These are phyloP conservation scores for Heliconius ethilla DNA, from an alignment of 2,888 invertebrate genomes.

Conservation along the genomic window DNA sequence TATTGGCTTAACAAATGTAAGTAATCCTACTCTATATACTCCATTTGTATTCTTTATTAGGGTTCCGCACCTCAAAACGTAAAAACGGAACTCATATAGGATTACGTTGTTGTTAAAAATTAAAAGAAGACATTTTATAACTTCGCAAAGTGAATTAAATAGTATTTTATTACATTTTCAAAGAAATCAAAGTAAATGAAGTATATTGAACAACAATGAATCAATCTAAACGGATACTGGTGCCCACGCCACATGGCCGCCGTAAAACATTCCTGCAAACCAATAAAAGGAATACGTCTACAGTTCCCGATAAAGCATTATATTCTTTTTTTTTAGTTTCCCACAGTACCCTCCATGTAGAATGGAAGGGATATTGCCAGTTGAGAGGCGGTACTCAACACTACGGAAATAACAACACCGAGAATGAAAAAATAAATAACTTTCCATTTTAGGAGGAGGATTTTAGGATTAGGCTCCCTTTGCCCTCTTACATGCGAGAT, in stretches of 20 bases:
- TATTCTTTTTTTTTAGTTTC: background rate
- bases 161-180: background rate
- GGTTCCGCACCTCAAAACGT: no score
- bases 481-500: background rate
- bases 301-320: constrained; percentile 18
- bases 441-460: background rate
- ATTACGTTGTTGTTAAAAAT: no score
- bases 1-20: background rate
- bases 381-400: background rate
- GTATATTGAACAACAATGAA: constrained; percentile 12
- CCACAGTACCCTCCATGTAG: background rate
- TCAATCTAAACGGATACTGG: constrained; percentile 29
- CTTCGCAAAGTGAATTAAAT: background rate
- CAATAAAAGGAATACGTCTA: constrained; percentile 23
- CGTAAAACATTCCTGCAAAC: constrained; percentile 37
- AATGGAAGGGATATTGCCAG: background rate
- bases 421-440: background rate
- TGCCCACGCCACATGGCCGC: constrained; percentile 34
- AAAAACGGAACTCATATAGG: no score
- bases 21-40: background rate
- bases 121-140: background rate
- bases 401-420: no score
- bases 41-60: no score
- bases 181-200: constrained; percentile 2
- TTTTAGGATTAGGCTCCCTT: no score